phyloP scores from a whole-genome alignment of 2,888 invertebrate species.

The Mystacides longicornis region DNA sequence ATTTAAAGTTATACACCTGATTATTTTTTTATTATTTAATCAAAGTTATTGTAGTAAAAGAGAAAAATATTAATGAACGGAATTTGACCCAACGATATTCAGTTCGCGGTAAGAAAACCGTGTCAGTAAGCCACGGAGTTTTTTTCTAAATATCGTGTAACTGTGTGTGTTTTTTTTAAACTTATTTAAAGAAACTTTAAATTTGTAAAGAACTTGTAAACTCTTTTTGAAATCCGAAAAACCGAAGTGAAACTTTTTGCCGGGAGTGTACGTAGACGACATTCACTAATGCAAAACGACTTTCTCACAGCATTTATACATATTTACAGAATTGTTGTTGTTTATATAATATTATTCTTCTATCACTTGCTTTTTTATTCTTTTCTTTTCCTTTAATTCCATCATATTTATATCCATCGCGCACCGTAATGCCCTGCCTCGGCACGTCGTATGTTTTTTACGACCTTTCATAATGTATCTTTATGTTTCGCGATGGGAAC shows the following conservation, averaged over 20 bases:
- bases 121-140: too few relatives aligned
- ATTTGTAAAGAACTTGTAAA: too few relatives aligned
- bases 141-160: too few relatives aligned
- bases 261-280: conserved; percentile 9
- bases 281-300: conserved; percentile 25
- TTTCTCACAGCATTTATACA: conserved; percentile 24
- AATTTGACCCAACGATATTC: too few relatives aligned
- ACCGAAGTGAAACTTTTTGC: background rate
- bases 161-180: too few relatives aligned
- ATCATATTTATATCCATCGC: conserved; percentile 25
- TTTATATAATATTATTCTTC: conserved; percentile 17
- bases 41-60: too few relatives aligned
- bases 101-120: too few relatives aligned
- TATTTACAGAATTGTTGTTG: conserved; percentile 22
- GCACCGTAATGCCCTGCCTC: conserved; percentile 14
- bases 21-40: too few relatives aligned
- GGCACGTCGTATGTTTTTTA: conserved; percentile 27
- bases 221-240: too few relatives aligned
- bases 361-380: background rate
- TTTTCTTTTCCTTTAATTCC: conserved; percentile 3
- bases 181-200: too few relatives aligned
- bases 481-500: conserved; percentile 24
- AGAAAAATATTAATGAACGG: too few relatives aligned
- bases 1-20: too few relatives aligned
- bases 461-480: conserved; percentile 26